phyloP scores from a whole-genome alignment of 1,140 invertebrate species.

The Hydropsyche tenuis region DNA sequence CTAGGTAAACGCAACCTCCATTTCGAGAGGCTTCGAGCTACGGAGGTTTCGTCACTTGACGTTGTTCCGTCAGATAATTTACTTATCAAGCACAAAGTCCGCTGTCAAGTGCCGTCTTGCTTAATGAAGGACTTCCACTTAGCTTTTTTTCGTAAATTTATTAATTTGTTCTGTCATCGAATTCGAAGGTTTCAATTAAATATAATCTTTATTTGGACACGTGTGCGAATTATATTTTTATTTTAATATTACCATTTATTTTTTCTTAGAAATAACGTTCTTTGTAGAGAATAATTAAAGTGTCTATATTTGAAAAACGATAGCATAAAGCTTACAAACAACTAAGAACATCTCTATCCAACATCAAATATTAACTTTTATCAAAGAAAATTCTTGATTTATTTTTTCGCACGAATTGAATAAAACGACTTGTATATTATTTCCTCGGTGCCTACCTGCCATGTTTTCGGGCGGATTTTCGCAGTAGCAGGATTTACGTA shows the following conservation, averaged over 20 bases:
- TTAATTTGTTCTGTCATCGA: too few relatives aligned
- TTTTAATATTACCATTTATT: too few relatives aligned
- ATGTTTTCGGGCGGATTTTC: constrained; percentile 4
- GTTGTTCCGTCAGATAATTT: constrained; percentile 9
- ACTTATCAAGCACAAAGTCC: constrained; percentile 12
- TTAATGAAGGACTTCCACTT: constrained; percentile 12
- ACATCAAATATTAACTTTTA: constrained; percentile 13
- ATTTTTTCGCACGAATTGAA: neutral
- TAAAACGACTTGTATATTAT: neutral
- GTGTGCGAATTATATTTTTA: too few relatives aligned
- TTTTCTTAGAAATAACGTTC: too few relatives aligned
- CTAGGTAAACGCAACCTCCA: neutral
- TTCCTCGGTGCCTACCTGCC: neutral
- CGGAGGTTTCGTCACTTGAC: neutral
- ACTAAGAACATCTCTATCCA: neutral
- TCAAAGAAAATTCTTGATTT: neutral
- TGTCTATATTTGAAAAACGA: too few relatives aligned
- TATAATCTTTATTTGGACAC: too few relatives aligned
- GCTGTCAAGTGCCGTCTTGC: neutral
- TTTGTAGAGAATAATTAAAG: too few relatives aligned
- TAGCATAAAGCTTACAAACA: too few relatives aligned
- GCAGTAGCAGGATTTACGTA: neutral
- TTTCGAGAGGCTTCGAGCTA: neutral
- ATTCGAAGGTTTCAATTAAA: too few relatives aligned
- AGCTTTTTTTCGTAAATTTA: neutral